Base-by-base conservation (phyloP, 2,797 vertebrate species). In the Tauraco hartlaubi region DNA sequence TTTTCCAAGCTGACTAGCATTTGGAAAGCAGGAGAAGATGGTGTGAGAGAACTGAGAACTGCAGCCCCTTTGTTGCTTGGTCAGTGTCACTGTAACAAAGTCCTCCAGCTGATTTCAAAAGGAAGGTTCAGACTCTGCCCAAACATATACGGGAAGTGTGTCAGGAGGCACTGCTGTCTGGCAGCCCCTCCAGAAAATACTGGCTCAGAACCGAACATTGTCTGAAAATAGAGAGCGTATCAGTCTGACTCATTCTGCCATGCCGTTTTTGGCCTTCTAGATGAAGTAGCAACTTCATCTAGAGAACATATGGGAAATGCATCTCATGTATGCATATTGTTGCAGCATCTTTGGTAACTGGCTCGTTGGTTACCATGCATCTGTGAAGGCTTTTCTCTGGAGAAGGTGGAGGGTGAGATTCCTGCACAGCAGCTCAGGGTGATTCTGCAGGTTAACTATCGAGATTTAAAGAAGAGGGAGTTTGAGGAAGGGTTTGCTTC, bases 161-260 rank as follows among this genome's bases (percentile, higher is more conserved):
- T 90, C 69, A 52, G 59, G 79, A 92, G 85, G 69, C 62, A 43
- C 23, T 74, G 77, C 77, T 87, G 52, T 59, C 90, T 95, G 90
- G 61, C 94, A 95, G 44, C 63, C 71, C 77, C 77, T 81, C 52
- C 71, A 64, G 69, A 76, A 73, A 92, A 61, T 46, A 89, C 88
- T 91, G 92, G 92, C 96, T 95, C 49, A n/a, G 76, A 90, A 75
- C 33, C 90, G 82, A 90, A 68, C 52, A 73, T 92, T 95, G 88
- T 95, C 94, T 86, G 80, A 92, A 95, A 95, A 97, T 90, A 95
- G 90, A 88, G 92, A 93, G 59, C 61, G 15, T 68, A 94, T 79
- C 90, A 85, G 90, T 37, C 87, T 88, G 81, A 94, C 89, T 95
- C 87, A 71, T 73, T 74, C 72, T 93, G 74, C 77, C 46, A 20